phyloP scores from a whole-genome alignment of 2,888 invertebrate genomes.

The Leucoptera coffeella region DNA sequence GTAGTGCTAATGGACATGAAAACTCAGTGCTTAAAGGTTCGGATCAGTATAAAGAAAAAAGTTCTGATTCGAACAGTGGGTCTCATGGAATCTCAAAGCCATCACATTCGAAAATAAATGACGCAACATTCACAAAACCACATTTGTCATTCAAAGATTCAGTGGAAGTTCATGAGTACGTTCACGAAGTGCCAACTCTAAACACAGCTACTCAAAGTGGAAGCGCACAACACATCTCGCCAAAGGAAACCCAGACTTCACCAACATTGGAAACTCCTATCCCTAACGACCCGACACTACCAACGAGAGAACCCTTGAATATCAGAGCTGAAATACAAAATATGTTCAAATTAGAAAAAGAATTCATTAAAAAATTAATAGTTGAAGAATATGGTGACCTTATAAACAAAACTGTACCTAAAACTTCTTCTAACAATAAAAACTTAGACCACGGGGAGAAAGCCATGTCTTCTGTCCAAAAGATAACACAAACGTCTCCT shows the following conservation, averaged over 20 bases:
- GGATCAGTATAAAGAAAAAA: neutral
- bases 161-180: constrained; percentile 35
- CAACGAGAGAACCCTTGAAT: too few relatives aligned
- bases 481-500: constrained; percentile 43
- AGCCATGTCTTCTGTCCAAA: constrained; percentile 22
- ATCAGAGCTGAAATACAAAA: constrained; percentile 28
- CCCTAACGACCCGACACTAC: too few relatives aligned
- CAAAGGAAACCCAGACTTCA: constrained; percentile 41
- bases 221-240: constrained; percentile 17
- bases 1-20: constrained; percentile 4
- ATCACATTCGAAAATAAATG: neutral
- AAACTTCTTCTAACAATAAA: constrained; percentile 22
- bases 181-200: constrained; percentile 32
- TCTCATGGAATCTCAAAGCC: constrained; percentile 16
- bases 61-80: constrained; percentile 10
- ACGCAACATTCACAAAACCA: constrained; percentile 12
- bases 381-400: constrained; percentile 35
- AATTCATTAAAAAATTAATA: constrained; percentile 35
- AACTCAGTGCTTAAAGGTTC: too few relatives aligned
- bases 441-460: constrained; percentile 10
- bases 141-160: constrained; percentile 32
- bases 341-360: constrained; percentile 34
- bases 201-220: constrained; percentile 38
- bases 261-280: too few relatives aligned
- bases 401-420: constrained; percentile 25